Evolutionary conservation across 2,888 invertebrate genomes (phyloP).

Genomic region (Mythimna lalbum): DNA sequence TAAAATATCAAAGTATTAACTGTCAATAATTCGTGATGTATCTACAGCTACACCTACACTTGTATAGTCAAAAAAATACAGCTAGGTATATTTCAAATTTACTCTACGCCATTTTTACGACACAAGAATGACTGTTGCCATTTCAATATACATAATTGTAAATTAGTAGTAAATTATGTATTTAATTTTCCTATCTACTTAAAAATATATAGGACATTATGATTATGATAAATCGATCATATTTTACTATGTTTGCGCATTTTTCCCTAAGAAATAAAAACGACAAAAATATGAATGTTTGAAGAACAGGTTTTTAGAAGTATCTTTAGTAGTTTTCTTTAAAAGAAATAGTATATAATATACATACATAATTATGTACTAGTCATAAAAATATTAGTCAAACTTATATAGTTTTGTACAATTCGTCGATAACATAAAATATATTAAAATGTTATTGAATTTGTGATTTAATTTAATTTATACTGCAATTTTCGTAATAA

Average conservation of each 20-base stretch:
- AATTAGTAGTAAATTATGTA: no score
- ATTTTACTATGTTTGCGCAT: no score
- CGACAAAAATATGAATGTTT: neutral
- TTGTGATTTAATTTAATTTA: constrained; percentile 23
- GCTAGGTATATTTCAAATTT: neutral
- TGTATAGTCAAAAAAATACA: no score
- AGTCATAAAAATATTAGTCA: constrained; percentile 31
- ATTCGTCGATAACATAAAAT: neutral
- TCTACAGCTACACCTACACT: no score
- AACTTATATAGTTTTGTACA: constrained; percentile 31
- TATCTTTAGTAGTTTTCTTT: neutral
- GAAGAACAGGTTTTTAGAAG: neutral
- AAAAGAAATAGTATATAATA: neutral
- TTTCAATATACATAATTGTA: no score
- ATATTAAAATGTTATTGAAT: constrained; percentile 15
- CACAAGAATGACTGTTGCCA: no score
- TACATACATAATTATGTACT: neutral
- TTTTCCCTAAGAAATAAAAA: no score
- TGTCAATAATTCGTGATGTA: neutral
- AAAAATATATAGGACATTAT: neutral
- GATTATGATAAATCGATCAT: no score
- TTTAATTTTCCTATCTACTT: neutral
- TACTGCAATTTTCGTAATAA: constrained; percentile 39
- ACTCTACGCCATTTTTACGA: neutral
- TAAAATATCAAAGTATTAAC: neutral